Base-by-base conservation (phyloP, 2,113 vertebrate genomes). In the Chaetops frenatus region DNA sequence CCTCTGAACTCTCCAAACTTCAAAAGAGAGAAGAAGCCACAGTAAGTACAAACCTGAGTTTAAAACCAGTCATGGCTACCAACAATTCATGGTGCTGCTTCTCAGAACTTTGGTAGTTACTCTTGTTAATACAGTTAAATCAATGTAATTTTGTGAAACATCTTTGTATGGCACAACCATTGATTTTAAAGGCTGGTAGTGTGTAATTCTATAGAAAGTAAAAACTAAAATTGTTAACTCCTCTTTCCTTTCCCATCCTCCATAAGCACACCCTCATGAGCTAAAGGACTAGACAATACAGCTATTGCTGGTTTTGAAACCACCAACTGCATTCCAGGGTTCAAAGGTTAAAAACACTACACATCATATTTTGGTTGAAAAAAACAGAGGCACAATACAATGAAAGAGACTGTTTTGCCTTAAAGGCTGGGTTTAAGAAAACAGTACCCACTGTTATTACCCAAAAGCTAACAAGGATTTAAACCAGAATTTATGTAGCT, bases 1-100 rank as follows among this genome's bases (percentile, higher is more conserved):
- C 97, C 89, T 98, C 98, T 3, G 86, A 86, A 21, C 31, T 92
- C 57, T 97, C 96, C 53, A 65, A 95, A 82, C 98, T 98, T 91
- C 51, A 94, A 27, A 50, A 92, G 71, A 94, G 11, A 93, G 12
- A 94, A 95, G 20, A 95, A 92, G 23, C 1, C 61, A 77, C 15
- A 64, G 36, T 97, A 77, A 96, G 57, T 22, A 78, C 74, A 91
- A 91, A 25, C 15, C 11, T 33, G 44, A 93, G 15, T 61, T 91
- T 66, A 74, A 91, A 79, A 92, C 9, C 27, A 88, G n/a, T 12
- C 28, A 77, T 21, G 33, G 17, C 9, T 47, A 57, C 36, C 73
- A 50, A 73, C 17, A 61, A 25, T 36, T 91, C 38, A 56, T 4
- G 14, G n/a, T 47, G n/a, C 51, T 88, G 50, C n/a, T 51, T 57